Base-by-base conservation (phyloP, 1,140 invertebrate genomes). In the Dendroctonus valens region DNA sequence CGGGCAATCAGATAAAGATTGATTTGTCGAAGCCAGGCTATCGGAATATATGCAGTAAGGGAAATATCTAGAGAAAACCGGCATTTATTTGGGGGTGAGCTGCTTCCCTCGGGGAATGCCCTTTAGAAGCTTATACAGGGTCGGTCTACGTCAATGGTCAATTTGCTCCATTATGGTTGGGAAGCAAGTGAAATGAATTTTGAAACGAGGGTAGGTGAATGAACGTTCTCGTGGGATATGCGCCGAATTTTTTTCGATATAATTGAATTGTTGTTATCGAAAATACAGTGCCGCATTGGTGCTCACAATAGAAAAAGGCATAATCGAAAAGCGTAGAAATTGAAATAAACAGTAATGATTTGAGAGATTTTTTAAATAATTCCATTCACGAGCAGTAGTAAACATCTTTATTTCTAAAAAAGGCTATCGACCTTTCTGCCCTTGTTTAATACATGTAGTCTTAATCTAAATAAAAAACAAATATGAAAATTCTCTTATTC, bases 141-240 rank as follows among this genome's bases (percentile, higher is more conserved):
- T 64, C 53, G 49, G 61, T 59, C 55, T 52, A 26, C 54, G 55
- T 59, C 63, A 59, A 58, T 59, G 63, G 63, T 65, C 63, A 65
- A 65, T 65, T 65, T 65, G 63, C 55, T 59, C 55, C 49, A 65
- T 65, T 65, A 65, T 65, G 63, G 63, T 59, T 41, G 48, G 44
- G 14, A 50, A 63, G 51, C 60, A 63, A 42, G 46, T 63, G 12
- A 53, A 63, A 63, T 63, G 60, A 63, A 63, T 63, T 63, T 63
- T 54, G 15, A 63, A 64, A 57, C 37, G 51, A 63, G 50, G 50
- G 60, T 39, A 53, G 52, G 12, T 37, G 14, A 46, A 53, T 54
- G 14, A 7, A 49, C 38, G 12, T 37, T 38, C 41, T 15, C n/a
- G 39, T 15, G 44, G 15, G 50, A 52, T 9, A 52, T 7, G 9